Base-by-base conservation (phyloP, 2,797 vertebrate species). In the Schizopygopsis malacanthus region DNA sequence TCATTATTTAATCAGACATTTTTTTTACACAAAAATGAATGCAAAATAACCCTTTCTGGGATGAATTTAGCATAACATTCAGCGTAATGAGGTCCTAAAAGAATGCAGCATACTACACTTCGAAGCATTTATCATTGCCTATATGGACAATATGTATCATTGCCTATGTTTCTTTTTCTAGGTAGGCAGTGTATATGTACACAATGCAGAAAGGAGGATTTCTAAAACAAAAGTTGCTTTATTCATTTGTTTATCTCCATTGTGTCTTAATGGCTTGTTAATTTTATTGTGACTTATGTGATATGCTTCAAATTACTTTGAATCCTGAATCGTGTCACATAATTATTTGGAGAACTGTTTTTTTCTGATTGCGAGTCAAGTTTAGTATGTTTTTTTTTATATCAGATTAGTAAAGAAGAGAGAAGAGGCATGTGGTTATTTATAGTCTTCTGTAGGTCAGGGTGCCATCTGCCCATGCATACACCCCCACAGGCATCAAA, bases 401-500 rank as follows among this genome's bases (percentile, higher is more conserved):
- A 43, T 65, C 25, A n/a, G 69, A 79, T 73, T 72, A 75, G 43
- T 63, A 54, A 45, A 79, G 78, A 78, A 83, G 59, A 69, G 81
- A 83, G 73, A 79, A 54, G 83, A 45, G 71, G 22, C 47, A 37
- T 78, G 61, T 25, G 77, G 79, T 84, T 90, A 90, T 90, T 88
- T 88, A 88, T 88, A 89, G 88, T 65, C 43, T 85, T 84, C 65
- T 87, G 78, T 81, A 87, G 85, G 71, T 87, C 85, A 88, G 79
- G 28, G 39, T 71, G 81, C 87, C 83, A 87, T 85, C 86, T 87
- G 84, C 54, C 78, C 28, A 33, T n/a, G 8, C 52, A 71, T 59
- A 76, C 87, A 88, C 33, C 63, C 84, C 84, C 61, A 83, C 81
- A 83, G 63, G 76, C 75, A 65, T 81, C 84, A 12, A 61, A 10